These are phyloP conservation scores for Tilapia sparmanii DNA, from an alignment of 2,113 vertebrate species.

Conservation along the genomic window DNA sequence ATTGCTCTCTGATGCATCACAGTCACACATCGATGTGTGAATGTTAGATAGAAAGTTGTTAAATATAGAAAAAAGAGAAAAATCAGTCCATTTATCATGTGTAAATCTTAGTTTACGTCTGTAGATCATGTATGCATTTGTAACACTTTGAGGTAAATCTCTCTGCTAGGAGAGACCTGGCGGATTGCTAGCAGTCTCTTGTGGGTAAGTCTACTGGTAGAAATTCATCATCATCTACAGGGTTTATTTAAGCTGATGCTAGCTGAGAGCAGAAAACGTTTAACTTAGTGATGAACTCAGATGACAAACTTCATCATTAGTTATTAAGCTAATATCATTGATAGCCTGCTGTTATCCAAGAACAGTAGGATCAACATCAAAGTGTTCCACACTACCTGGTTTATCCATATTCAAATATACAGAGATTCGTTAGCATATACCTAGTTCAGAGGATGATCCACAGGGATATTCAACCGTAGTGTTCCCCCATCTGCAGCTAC, in stretches of 20 bases:
- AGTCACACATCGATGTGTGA: background rate
- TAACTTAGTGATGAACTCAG: background rate
- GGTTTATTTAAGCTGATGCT: background rate
- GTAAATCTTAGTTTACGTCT: background rate
- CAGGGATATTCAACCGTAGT: background rate
- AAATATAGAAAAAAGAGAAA: background rate
- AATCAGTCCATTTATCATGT: rapidly evolving
- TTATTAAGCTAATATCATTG: background rate
- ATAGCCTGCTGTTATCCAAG: background rate
- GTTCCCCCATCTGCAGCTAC: background rate
- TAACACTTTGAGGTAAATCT: background rate
- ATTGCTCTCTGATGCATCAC: background rate
- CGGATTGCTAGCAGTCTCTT: background rate
- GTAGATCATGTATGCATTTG: background rate
- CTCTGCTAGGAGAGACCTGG: background rate
- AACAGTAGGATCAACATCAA: background rate
- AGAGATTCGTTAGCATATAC: background rate
- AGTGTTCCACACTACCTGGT: background rate
- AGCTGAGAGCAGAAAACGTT: background rate
- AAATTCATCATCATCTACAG: rapidly evolving
- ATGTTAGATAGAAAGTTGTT: background rate
- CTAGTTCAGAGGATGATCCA: background rate
- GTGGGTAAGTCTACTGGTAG: background rate
- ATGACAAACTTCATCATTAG: rapidly evolving
- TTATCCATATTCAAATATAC: background rate